These are phyloP conservation scores for Papilio polyxenes DNA, from an alignment of 1,140 invertebrate genomes.

Conservation along the genomic window DNA sequence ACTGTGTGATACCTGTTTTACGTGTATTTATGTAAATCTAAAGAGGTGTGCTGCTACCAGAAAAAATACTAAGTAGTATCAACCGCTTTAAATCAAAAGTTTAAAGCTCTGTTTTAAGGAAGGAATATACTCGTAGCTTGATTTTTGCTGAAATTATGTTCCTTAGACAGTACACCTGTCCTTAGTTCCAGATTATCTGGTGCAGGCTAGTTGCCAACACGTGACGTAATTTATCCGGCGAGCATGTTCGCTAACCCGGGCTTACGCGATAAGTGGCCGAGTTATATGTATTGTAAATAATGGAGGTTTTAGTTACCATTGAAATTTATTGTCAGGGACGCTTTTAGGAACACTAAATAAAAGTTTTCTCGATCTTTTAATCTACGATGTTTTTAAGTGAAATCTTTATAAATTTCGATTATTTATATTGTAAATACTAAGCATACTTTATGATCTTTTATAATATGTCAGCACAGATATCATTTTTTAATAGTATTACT, in stretches of 20 bases:
- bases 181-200: background rate
- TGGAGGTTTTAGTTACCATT: background rate
- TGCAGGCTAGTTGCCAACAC: constrained; percentile 13
- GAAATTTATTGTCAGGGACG: background rate
- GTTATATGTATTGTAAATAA: constrained; percentile 23
- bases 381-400: too few species aligned
- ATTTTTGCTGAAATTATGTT: background rate
- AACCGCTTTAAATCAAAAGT: too few species aligned
- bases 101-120: too few species aligned
- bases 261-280: constrained; percentile 17
- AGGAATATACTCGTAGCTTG: background rate
- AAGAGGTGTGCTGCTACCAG: too few species aligned
- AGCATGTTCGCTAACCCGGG: background rate
- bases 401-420: too few species aligned
- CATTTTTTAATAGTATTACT: too few species aligned
- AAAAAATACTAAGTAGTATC: too few species aligned
- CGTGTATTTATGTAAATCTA: too few species aligned
- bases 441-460: too few species aligned
- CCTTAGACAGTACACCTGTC: background rate
- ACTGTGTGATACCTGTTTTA: too few species aligned
- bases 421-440: too few species aligned
- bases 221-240: background rate
- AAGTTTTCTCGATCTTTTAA: background rate
- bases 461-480: too few species aligned
- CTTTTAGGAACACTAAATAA: background rate